Percentiles rank a stretch among this genome's conserved stretches.
phyloP scores from a whole-genome alignment of 2,113 vertebrate species.

The Haplotaxodon microlepis region DNA sequence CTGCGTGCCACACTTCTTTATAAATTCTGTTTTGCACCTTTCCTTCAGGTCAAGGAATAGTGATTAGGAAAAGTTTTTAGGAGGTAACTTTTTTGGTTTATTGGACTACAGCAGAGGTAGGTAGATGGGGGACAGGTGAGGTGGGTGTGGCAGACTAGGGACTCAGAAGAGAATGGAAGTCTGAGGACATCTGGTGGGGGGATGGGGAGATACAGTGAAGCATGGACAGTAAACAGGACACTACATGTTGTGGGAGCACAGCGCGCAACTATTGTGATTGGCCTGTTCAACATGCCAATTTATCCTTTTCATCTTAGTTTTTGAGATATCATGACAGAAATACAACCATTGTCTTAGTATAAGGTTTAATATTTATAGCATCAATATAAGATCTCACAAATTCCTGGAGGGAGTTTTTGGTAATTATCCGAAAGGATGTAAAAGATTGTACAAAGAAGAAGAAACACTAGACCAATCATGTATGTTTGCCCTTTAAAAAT shows the following conservation, averaged over 20 bases:
- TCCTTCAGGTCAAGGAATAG: neutral
- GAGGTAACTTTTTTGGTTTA: neutral
- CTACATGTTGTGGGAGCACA: neutral
- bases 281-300: neutral
- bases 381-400: neutral
- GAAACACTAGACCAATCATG: neutral
- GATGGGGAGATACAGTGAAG: neutral
- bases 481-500: neutral
- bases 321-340: neutral
- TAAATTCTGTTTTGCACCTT: neutral
- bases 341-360: neutral
- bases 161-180: neutral
- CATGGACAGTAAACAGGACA: neutral
- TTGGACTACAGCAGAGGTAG: neutral
- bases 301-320: neutral
- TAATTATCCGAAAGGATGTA: neutral
- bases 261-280: neutral
- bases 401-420: neutral
- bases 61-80: neutral
- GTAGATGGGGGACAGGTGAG: neutral
- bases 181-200: neutral
- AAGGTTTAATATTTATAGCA: neutral
- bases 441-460: neutral
- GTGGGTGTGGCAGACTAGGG: neutral
- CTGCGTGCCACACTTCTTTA: neutral